Base-by-base conservation (phyloP, 1,140 invertebrate genomes). In the Scaptomyza pallida region DNA sequence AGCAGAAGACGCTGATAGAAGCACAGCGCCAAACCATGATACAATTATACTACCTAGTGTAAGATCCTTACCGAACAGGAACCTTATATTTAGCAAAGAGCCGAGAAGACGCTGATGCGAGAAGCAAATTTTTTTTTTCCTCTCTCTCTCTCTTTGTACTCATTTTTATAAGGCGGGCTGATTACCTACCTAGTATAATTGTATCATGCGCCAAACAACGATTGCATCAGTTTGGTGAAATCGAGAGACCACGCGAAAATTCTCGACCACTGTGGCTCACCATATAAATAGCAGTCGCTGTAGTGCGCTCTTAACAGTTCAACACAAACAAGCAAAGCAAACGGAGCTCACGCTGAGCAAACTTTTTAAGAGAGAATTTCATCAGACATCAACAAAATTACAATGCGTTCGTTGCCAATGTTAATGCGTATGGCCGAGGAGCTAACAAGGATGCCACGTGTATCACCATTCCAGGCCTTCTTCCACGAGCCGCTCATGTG, bases 401-500 rank as follows among this genome's bases (percentile, higher is more conserved):
- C 41, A 69, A 90, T 90, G 89, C 89, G 89, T 67, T 75, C 89
- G 23, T 52, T 90, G 40, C 89, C 89, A 0, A 86, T 89, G 71
- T 65, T 90, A 26, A 47, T 73, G 47, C 82, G 89, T 16, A 74
- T 90, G 78, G 88, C 89, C n/a, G 89, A 90, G 78, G 88, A 90
- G 48, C 71, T 90, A 62, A 26, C 68, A 6, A 71, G 88, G 0
- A 51, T 90, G 74, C 77, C 89, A 12, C 83, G 82, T 5, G 17
- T 82, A 2, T 56, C 80, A 4, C 75, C 80, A 0, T 76, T 86
- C 26, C 80, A 89, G 12, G 51, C 76, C 35, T 71, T 90, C 23
- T 85, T 90, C 54, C 74, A 78, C 9, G 74, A 85, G 21, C 82
- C 79, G 3, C 55, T 57, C 0, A 26, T 75, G 1, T 88, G 82